phyloP scores from a whole-genome alignment of 2,888 invertebrate genomes.

The Catocala fraxini region DNA sequence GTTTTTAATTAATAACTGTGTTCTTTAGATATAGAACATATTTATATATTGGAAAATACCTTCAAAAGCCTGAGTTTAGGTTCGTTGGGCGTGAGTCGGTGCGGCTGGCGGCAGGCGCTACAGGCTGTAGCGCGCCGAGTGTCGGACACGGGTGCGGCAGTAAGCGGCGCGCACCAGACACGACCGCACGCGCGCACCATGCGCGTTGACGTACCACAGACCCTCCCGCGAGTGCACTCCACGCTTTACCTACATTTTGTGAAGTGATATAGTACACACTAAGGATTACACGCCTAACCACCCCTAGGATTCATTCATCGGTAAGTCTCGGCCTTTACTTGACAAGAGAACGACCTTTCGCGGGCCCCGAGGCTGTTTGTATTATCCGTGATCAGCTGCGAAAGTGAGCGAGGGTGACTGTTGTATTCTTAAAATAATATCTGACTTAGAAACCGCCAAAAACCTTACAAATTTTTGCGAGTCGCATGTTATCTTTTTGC shows the following conservation, averaged over 20 bases:
- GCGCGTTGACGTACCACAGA: slow-evolving; percentile 60
- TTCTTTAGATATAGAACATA: no score
- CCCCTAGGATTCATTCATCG: slow-evolving; percentile 46
- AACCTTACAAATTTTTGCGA: not conserved
- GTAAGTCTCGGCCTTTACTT: slow-evolving; percentile 51
- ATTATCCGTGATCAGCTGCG: slow-evolving; percentile 72
- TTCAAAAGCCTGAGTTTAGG: slow-evolving; percentile 11
- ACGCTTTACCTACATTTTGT: slow-evolving; percentile 68
- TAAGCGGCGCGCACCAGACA: slow-evolving; percentile 76
- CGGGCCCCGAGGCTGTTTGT: slow-evolving; percentile 46
- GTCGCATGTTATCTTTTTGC: slow-evolving; percentile 8
- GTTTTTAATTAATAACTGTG: no score
- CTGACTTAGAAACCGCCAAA: slow-evolving; percentile 1
- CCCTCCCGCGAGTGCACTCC: slow-evolving; percentile 73
- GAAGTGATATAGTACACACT: slow-evolving; percentile 70
- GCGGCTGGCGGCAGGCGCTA: not conserved
- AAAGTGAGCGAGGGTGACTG: slow-evolving; percentile 66
- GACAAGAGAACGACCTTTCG: slow-evolving; percentile 50
- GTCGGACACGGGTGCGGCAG: slow-evolving; percentile 48
- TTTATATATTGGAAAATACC: slow-evolving; percentile 16
- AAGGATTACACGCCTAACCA: slow-evolving; percentile 65
- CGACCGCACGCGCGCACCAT: slow-evolving; percentile 74
- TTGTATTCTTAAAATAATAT: slow-evolving; percentile 50
- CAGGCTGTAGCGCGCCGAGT: no score
- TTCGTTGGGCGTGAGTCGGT: slow-evolving; percentile 5